phyloP scores from a whole-genome alignment of 2,888 invertebrate genomes.

The Entomobrya multifasciata region DNA sequence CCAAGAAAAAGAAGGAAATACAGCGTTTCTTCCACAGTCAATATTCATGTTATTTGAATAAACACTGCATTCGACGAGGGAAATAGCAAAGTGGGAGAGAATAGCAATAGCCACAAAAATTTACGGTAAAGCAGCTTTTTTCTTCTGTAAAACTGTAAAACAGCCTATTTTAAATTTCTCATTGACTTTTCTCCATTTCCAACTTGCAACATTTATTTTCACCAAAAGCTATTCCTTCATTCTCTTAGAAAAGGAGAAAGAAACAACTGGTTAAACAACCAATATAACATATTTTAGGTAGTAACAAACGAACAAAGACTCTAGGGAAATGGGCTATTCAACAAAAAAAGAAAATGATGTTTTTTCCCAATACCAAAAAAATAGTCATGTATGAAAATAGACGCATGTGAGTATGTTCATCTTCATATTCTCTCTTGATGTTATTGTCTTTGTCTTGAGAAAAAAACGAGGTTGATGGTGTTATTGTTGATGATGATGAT shows the following conservation, averaged over 20 bases:
- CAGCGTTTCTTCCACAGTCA: too few relatives aligned
- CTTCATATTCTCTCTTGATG: neutral
- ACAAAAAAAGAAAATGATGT: constrained; percentile 16
- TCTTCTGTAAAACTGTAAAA: neutral
- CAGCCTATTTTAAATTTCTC: constrained; percentile 44
- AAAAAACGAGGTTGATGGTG: too few relatives aligned
- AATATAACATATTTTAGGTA: neutral
- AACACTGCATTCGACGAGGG: too few relatives aligned
- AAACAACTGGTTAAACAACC: too few relatives aligned
- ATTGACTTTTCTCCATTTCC: constrained; percentile 13
- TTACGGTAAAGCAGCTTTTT: constrained; percentile 21
- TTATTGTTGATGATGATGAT: neutral
- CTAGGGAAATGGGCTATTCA: neutral
- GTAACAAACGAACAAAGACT: constrained; percentile 4
- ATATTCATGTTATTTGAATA: constrained; percentile 6
- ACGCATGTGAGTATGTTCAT: neutral
- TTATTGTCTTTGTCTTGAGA: neutral
- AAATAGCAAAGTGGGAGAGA: too few relatives aligned
- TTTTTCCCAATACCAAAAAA: neutral
- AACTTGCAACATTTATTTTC: too few relatives aligned
- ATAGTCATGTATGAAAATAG: constrained; percentile 1
- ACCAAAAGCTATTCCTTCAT: neutral
- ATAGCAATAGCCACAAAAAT: constrained; percentile 60
- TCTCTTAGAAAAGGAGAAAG: neutral
- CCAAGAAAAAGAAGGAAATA: neutral